Base-by-base conservation (phyloP, 2,797 vertebrate genomes). In the Coluber constrictor region DNA sequence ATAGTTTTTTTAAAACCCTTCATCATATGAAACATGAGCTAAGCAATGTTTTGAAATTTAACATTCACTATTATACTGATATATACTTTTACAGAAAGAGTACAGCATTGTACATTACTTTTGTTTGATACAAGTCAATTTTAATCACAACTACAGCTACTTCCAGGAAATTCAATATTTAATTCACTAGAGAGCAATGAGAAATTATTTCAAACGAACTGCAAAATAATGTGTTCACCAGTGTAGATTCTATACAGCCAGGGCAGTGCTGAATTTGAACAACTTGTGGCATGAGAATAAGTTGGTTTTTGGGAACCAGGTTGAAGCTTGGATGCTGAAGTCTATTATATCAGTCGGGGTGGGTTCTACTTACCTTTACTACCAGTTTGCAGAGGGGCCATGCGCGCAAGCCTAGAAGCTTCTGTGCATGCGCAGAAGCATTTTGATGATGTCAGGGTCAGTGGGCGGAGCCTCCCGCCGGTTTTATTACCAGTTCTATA, bases 71-170 rank as follows among this genome's bases (percentile, higher is more conserved):
- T 90, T 88, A 3, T 27, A 18, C 61, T 86, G 54, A 83, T 88
- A 89, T 59, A 47, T 47, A 92, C 56, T 13, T 27, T 74, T 74
- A 74, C n/a, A 74, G 66, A 74, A 37, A 74, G n/a, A 74, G 18
- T 37, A 37, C 90, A 88, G 95, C 89, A 10, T 18, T 55, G 29
- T 25, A 27, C 10, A 63, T 63, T 63, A 37, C 91, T 92, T 95
- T 92, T 5, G 43, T 88, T 93, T 27, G 66, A 92, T 92, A 93
- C 60, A 91, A 88, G 86, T 95, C 0, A 1, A 20, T 91, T 87
- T 95, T 92, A 92, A 13, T 56, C 92, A 92, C 25, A 92, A 94
- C 88, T 94, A 94, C 74, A 96, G 47, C 91, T 47, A 23, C 16
- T 90, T 90, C 1, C 47, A 1, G 90, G 74, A 92, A 92, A 90